Evolutionary conservation across 2,797 vertebrate species (phyloP).

Genomic region (Chrysocyon brachyurus): DNA sequence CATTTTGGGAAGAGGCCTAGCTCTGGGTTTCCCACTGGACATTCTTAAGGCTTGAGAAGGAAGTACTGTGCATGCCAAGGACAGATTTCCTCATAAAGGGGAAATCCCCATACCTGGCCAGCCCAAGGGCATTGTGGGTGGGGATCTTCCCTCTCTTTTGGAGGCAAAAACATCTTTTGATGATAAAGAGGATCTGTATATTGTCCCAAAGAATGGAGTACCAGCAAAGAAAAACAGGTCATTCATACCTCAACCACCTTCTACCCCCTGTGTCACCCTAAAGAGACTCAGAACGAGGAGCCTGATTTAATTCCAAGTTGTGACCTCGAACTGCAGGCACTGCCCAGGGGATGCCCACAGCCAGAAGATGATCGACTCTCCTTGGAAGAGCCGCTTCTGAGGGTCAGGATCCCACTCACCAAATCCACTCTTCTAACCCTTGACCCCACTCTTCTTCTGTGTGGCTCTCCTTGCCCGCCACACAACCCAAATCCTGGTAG

Average conservation of each 20-base stretch:
- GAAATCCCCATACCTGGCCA: background rate
- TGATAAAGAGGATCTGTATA: background rate
- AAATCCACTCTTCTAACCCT: background rate
- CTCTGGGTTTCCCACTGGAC: background rate
- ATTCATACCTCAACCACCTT: accelerated
- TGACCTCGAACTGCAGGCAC: background rate
- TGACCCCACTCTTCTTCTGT: background rate
- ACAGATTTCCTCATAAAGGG: background rate
- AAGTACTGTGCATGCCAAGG: background rate
- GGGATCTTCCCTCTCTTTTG: background rate
- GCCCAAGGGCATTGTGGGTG: background rate
- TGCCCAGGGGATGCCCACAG: background rate
- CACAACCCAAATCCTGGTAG: background rate
- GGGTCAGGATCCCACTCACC: background rate
- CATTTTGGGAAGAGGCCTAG: background rate
- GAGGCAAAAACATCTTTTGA: conserved; percentile 39
- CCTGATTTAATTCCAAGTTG: background rate
- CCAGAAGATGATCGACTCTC: accelerated
- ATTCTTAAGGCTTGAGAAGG: background rate
- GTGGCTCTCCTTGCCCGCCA: background rate
- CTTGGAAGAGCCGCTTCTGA: background rate
- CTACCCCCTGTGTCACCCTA: background rate
- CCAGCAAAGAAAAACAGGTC: background rate
- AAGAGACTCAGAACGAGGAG: background rate
- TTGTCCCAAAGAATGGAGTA: background rate